Conservation (phyloP, 2,888 invertebrate genomes). For the Heterodera filipjevi region DNA sequence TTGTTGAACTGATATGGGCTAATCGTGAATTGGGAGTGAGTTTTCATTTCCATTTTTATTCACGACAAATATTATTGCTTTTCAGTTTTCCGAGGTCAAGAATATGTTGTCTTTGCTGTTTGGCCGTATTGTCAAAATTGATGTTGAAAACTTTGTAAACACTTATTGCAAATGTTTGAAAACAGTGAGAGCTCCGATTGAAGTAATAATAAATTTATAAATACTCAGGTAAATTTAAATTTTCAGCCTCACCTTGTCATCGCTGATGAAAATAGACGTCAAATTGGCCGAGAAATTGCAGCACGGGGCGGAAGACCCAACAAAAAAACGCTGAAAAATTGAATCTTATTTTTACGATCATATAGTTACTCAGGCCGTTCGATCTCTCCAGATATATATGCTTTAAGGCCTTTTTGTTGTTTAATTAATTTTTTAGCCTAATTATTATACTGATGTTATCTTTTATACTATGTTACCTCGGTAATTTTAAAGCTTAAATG, state of each 20-base stretch:
- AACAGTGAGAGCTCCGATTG: slow-evolving; percentile 19
- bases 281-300: not conserved
- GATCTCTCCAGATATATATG: too few relatives aligned
- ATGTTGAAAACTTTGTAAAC: slow-evolving; percentile 12
- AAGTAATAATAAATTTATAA: not conserved
- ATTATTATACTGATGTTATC: too few relatives aligned
- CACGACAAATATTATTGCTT: not conserved
- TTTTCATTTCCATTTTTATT: not conserved
- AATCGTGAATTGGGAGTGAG: slow-evolving; percentile 23
- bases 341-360: too few relatives aligned
- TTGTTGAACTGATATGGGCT: slow-evolving; percentile 13
- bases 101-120: slow-evolving; percentile 25
- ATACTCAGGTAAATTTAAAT: not conserved
- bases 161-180: slow-evolving; percentile 19
- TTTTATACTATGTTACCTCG: too few relatives aligned
- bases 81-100: slow-evolving; percentile 21
- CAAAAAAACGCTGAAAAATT: not conserved
- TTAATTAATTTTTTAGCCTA: too few relatives aligned
- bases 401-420: too few relatives aligned
- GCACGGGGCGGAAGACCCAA: not conserved
- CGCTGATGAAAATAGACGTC: not conserved
- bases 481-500: too few relatives aligned
- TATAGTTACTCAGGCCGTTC: too few relatives aligned
- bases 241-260: not conserved
- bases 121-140: slow-evolving; percentile 12